Base-by-base conservation (phyloP, 2,797 vertebrate genomes). In the Melanotaenia pygmaea region DNA sequence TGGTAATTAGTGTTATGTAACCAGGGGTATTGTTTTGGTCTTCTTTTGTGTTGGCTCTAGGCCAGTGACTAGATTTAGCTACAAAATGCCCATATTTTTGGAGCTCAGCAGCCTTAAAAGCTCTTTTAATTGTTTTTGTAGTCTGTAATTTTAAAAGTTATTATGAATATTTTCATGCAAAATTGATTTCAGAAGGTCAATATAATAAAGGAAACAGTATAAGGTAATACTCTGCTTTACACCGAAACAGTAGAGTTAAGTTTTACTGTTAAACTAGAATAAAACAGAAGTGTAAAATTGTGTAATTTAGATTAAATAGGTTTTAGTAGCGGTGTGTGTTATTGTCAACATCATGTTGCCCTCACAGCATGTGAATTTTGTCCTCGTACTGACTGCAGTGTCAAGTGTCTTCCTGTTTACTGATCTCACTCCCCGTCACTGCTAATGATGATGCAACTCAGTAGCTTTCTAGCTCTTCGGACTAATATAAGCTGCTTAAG, bases 1-100 rank as follows among this genome's bases (percentile, higher is more conserved):
- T 61, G 40, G 16, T 79, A 54, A 70, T 61, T 54, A 28, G 7
- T 59, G 40, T 91, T 83, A 81, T 68, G 37, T 77, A 87, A 88
- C 76, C 3, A 18, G 20, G 13, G 50, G 7, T 28, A 54, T 80
- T 83, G 74, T 88, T 82, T 79, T 53, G 73, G 59, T 67, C 60
- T 20, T 57, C 58, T 75, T 40, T 57, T 63, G 38, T 37, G 20
- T 64, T 77, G 77, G 74, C 61, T 70, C 14, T 14, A 8, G 16
- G 50, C 68, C 74, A 76, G 35, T 13, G 56, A 14, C 66, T 74
- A 51, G 35, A 53, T 72, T 75, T 40, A 54, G 28, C 47, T 58
- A 16, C 54, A 3, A 18, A 35, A 35, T 66, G 12, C n/a, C 4
- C 47, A 3, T 12, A 2, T 12, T 54, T 13, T 47, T 18, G 43